phyloP scores from a whole-genome alignment of 1,140 invertebrate species.

The Holcopasites calliopsidis region DNA sequence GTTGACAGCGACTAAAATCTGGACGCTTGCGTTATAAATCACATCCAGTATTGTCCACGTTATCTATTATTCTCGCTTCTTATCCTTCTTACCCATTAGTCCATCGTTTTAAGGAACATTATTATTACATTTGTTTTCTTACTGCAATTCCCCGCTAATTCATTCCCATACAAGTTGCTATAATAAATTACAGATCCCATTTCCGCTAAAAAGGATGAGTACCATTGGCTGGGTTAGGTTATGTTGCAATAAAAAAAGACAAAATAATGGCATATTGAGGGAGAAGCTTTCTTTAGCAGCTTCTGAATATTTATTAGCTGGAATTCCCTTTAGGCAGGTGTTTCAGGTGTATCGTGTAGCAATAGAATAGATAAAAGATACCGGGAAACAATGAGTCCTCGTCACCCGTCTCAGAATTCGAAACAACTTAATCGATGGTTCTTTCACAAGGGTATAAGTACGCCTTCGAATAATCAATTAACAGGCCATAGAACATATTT shows the following conservation, averaged over 20 bases:
- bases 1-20: conserved; percentile 8
- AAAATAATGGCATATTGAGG: too few species aligned
- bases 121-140: not conserved
- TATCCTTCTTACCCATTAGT: not conserved
- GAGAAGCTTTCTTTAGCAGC: not conserved
- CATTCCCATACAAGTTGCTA: too few species aligned
- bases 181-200: too few species aligned
- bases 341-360: not conserved
- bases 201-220: too few species aligned
- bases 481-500: not conserved
- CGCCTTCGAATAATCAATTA: not conserved
- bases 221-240: too few species aligned
- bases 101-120: not conserved
- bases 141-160: not conserved
- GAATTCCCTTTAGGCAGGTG: not conserved
- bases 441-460: not conserved
- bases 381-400: conserved; percentile 1
- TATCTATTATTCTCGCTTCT: not conserved
- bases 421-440: conserved; percentile 12
- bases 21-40: conserved; percentile 10
- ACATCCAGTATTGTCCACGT: not conserved
- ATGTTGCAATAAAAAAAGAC: too few species aligned
- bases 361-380: conserved; percentile 20
- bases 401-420: conserved; percentile 1
- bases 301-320: conserved; percentile 19